Percentiles rank a stretch among this genome's conserved stretches.
phyloP scores from a whole-genome alignment of 2,113 vertebrate species.

The Anhinga anhinga region DNA sequence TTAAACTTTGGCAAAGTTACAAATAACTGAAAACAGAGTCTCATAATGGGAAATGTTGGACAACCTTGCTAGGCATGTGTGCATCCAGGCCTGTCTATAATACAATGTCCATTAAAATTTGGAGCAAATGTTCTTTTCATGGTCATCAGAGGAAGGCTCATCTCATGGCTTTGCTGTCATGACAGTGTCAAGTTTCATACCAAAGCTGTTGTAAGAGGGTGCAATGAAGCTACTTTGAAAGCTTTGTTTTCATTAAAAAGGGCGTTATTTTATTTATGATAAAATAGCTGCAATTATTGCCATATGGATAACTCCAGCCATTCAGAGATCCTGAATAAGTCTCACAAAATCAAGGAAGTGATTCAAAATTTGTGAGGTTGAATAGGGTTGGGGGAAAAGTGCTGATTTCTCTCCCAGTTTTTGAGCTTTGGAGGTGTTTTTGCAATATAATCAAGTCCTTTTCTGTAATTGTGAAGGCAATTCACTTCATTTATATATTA shows the following conservation, averaged over 20 bases:
- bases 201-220: not conserved
- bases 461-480: not conserved
- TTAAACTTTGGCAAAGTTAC: slow-evolving; percentile 34
- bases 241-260: not conserved
- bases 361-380: not conserved
- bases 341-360: not conserved
- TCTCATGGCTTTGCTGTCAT: not conserved
- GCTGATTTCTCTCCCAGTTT: not conserved
- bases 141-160: not conserved
- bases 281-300: not conserved
- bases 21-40: slow-evolving; percentile 16
- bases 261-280: not conserved
- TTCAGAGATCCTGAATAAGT: not conserved
- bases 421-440: not conserved
- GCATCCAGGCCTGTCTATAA: not conserved
- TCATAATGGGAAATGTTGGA: not conserved
- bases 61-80: not conserved
- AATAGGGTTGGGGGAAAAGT: not conserved
- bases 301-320: not conserved
- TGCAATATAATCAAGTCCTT: not conserved
- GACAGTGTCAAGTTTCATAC: not conserved
- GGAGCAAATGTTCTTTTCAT: not conserved
- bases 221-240: not conserved
- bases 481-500: not conserved
- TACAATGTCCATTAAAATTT: not conserved